Evolutionary conservation across 1,140 invertebrate species (phyloP).

Genomic region (Nephila pilipes): DNA sequence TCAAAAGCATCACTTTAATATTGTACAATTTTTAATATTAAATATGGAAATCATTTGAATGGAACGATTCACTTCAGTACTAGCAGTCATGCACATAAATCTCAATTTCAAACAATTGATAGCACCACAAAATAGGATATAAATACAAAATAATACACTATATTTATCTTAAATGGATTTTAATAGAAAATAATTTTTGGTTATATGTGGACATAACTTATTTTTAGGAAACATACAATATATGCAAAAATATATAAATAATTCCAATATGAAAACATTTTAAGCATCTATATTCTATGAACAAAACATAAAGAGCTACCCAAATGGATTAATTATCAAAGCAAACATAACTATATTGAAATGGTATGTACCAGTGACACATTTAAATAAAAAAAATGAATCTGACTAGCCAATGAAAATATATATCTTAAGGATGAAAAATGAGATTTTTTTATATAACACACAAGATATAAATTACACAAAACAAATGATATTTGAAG

Average conservation of each 20-base stretch:
- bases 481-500: not conserved
- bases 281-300: conserved; percentile 4
- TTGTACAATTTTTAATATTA: not conserved
- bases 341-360: conserved; percentile 10
- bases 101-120: conserved; percentile 20
- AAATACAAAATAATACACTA: not conserved
- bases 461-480: conserved; percentile 39
- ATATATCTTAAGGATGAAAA: conserved; percentile 32
- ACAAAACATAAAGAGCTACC: conserved; percentile 36
- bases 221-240: not conserved
- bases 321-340: conserved; percentile 20
- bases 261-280: not conserved
- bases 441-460: conserved; percentile 33
- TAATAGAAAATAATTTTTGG: not conserved
- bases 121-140: conserved; percentile 15
- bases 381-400: conserved; percentile 61
- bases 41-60: not conserved
- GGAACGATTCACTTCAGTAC: not conserved
- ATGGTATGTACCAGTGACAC: conserved; percentile 28
- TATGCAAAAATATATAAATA: not conserved
- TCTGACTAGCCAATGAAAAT: conserved; percentile 73
- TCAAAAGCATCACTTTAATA: not conserved
- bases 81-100: not conserved
- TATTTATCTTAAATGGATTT: not conserved
- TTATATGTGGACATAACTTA: not conserved